Evolutionary conservation across 1,140 invertebrate genomes (phyloP).

Genomic region (Tachypleus tridentatus): DNA sequence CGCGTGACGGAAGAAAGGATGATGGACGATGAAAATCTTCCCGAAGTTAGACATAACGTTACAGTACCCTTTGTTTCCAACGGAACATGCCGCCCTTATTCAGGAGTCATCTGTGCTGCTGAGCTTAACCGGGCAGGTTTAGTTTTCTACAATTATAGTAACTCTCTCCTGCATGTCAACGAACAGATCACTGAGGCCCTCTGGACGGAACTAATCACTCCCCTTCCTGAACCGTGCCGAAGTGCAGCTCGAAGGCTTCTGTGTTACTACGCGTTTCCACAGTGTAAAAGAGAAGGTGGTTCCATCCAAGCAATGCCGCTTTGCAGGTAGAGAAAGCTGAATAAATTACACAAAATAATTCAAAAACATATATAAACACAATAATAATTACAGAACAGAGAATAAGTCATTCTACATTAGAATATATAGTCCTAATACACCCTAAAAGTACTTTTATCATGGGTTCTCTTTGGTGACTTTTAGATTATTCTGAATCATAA

Average conservation of each 20-base stretch:
- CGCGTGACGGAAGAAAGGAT: no score
- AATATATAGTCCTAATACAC: neutral
- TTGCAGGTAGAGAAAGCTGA: constrained; percentile 37
- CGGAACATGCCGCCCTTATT: constrained; percentile 61
- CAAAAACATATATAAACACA: no score
- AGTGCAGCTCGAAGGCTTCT: constrained; percentile 74
- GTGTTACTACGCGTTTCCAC: constrained; percentile 83
- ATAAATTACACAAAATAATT: neutral
- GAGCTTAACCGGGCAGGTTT: constrained; percentile 55
- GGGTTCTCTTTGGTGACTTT: no score
- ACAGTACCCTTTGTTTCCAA: no score
- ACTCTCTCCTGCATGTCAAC: constrained; percentile 52
- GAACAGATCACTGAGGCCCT: constrained; percentile 66
- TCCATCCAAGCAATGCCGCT: constrained; percentile 31
- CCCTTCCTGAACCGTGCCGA: constrained; percentile 64
- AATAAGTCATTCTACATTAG: neutral
- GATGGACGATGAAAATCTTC: no score
- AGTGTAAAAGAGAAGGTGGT: constrained; percentile 52
- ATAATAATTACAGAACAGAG: no score
- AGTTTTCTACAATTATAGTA: constrained; percentile 63
- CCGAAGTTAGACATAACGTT: no score
- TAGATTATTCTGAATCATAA: no score
- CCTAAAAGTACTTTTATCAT: neutral
- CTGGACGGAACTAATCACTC: constrained; percentile 71
- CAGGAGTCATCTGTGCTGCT: constrained; percentile 71